Base-by-base conservation (phyloP, 2,888 invertebrate species). In the Molanna angustata region DNA sequence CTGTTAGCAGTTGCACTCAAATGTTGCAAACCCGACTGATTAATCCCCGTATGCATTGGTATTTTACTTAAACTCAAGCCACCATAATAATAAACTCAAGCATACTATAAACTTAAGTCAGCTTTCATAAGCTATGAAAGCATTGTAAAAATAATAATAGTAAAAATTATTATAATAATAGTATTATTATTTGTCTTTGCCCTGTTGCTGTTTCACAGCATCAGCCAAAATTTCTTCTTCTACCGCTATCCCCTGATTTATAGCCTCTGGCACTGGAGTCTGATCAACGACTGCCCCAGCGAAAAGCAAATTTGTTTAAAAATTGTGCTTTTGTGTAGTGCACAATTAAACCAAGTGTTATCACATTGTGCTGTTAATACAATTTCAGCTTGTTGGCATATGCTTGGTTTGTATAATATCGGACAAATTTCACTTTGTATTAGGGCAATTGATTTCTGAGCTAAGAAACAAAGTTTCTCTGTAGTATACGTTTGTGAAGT, bases 121-220 rank as follows among this genome's bases (percentile, higher is more conserved):
- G n/a, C n/a, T n/a, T n/a, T n/a, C n/a, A n/a, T n/a, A n/a, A n/a
- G n/a, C n/a, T n/a, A n/a, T n/a, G n/a, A n/a, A n/a, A n/a, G n/a
- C n/a, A n/a, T n/a, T n/a, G n/a, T n/a, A n/a, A n/a, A n/a, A n/a
- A n/a, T n/a, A n/a, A n/a, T n/a, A n/a, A n/a, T n/a, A n/a, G n/a
- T n/a, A n/a, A n/a, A n/a, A n/a, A n/a, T n/a, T n/a, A n/a, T n/a
- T n/a, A n/a, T n/a, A n/a, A n/a, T n/a, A n/a, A n/a, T n/a, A n/a
- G n/a, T n/a, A n/a, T n/a, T 27, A 35, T 13, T 35, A 35, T 35
- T 35, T 35, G 13, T 14, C 13, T 4, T 4, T 35, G 14, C 35
- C 35, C 35, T 35, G 35, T 11, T 27, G 27, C 14, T 35, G 35
- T 35, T 35, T 35, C 4, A 13, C 35, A 35, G 35, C 35, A 35